These are phyloP conservation scores for Cheilosia impressa DNA, from an alignment of 2,888 invertebrate species.

Conservation along the genomic window DNA sequence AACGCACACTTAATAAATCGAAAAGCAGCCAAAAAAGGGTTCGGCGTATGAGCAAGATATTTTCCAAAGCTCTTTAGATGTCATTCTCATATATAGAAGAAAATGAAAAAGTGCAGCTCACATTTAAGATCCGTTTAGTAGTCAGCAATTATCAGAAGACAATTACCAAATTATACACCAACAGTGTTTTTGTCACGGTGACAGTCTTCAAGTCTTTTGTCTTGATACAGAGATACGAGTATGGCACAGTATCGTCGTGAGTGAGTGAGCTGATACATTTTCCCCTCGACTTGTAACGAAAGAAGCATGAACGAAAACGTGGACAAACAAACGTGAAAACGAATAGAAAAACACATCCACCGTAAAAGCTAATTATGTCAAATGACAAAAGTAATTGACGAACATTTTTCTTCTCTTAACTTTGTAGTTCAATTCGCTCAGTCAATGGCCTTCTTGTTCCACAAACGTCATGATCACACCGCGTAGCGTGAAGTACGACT, in stretches of 20 bases:
- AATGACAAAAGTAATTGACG: slow-evolving; percentile 67
- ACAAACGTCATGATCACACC: slow-evolving; percentile 41
- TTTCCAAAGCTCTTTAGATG: too few relatives aligned
- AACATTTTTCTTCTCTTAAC: slow-evolving; percentile 23
- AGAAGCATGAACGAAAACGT: slow-evolving; percentile 48
- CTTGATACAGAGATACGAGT: too few relatives aligned
- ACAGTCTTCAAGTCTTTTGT: not conserved
- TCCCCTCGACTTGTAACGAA: slow-evolving; percentile 13
- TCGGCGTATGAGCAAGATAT: too few relatives aligned
- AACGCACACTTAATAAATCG: too few relatives aligned
- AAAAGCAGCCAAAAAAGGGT: too few relatives aligned
- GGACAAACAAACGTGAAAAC: slow-evolving; percentile 28
- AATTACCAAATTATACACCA: slow-evolving; percentile 33
- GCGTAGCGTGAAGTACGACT: slow-evolving; percentile 16
- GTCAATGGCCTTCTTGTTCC: slow-evolving; percentile 64
- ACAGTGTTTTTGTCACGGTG: not conserved
- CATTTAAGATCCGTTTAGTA: slow-evolving; percentile 5
- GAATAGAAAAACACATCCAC: slow-evolving; percentile 45
- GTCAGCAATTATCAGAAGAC: slow-evolving; percentile 22
- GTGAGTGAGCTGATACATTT: slow-evolving; percentile 23
- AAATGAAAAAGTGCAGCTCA: not conserved
- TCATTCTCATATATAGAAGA: too few relatives aligned
- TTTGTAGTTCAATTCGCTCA: slow-evolving; percentile 49
- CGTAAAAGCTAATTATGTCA: slow-evolving; percentile 70
- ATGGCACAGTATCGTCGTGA: not conserved